Evolutionary conservation across 2,113 vertebrate species (phyloP).

Genomic region (Dromas ardeola): DNA sequence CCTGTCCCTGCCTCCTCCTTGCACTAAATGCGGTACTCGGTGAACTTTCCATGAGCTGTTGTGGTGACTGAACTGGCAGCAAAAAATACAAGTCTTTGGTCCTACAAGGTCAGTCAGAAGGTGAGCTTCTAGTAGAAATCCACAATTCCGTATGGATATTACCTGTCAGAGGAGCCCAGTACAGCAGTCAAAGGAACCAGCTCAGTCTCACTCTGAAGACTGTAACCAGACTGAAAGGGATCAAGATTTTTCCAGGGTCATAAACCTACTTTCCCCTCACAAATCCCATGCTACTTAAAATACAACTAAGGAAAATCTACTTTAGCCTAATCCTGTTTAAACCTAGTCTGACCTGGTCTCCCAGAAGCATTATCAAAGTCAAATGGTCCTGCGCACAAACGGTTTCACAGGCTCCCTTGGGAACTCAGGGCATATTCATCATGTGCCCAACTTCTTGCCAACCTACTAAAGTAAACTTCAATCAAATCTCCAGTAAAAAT

Average conservation of each 20-base stretch:
- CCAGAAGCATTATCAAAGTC: constrained; percentile 45
- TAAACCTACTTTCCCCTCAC: constrained; percentile 32
- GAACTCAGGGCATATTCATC: background rate
- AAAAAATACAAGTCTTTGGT: background rate
- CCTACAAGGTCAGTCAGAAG: background rate
- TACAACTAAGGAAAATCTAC: constrained; percentile 35
- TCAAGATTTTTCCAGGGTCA: constrained; percentile 10
- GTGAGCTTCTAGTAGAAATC: background rate
- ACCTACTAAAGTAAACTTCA: background rate
- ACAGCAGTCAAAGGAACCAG: background rate
- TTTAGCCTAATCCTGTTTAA: constrained; percentile 70
- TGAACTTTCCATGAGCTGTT: background rate
- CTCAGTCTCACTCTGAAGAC: background rate
- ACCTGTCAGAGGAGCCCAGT: background rate
- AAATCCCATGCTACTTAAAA: constrained; percentile 49
- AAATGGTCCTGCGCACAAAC: background rate
- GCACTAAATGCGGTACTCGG: accelerated
- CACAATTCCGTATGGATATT: background rate
- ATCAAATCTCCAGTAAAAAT: background rate
- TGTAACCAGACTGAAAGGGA: background rate
- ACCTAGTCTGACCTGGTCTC: constrained; percentile 34
- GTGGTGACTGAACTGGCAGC: background rate
- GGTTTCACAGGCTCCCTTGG: background rate
- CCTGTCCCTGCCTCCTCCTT: background rate
- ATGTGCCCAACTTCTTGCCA: background rate